Percentiles rank a stretch among this genome's conserved stretches.
These are phyloP conservation scores for Ernsta delagoae DNA, from an alignment of 2,888 invertebrate species.

Conservation along the genomic window DNA sequence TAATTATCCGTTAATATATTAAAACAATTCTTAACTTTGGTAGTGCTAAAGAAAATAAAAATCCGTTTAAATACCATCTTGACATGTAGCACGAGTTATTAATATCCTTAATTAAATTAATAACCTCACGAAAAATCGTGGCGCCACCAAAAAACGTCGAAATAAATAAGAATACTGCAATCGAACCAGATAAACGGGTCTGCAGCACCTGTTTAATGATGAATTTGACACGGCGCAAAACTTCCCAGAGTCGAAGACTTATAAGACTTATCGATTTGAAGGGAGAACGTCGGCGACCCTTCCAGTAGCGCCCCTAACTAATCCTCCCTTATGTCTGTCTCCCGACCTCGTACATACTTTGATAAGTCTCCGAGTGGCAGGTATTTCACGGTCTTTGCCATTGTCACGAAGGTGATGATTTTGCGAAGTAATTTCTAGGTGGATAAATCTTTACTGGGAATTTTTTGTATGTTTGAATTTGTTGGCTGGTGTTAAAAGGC, in stretches of 20 bases:
- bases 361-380: constrained; percentile 25
- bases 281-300: constrained; percentile 33
- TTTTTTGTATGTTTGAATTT: no score
- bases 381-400: no score
- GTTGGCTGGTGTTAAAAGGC: no score
- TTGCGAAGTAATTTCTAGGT: no score
- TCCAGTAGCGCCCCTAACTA: constrained; percentile 30
- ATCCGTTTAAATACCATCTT: not conserved
- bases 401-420: no score
- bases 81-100: not conserved
- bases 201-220: constrained; percentile 21
- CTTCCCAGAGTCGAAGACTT: constrained; percentile 32
- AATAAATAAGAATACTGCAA: constrained; percentile 9
- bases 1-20: no score
- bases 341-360: constrained; percentile 28
- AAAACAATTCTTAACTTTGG: no score
- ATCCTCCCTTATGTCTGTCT: constrained; percentile 36
- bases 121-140: not conserved
- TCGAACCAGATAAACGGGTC: constrained; percentile 9
- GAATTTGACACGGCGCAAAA: constrained; percentile 23
- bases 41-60: not conserved
- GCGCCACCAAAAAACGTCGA: not conserved
- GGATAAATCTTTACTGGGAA: no score
- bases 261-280: constrained; percentile 36
- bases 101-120: constrained; percentile 13